Evolutionary conservation across 2,797 vertebrate genomes (phyloP).

Genomic region (Tenualosa thibaudeaui): DNA sequence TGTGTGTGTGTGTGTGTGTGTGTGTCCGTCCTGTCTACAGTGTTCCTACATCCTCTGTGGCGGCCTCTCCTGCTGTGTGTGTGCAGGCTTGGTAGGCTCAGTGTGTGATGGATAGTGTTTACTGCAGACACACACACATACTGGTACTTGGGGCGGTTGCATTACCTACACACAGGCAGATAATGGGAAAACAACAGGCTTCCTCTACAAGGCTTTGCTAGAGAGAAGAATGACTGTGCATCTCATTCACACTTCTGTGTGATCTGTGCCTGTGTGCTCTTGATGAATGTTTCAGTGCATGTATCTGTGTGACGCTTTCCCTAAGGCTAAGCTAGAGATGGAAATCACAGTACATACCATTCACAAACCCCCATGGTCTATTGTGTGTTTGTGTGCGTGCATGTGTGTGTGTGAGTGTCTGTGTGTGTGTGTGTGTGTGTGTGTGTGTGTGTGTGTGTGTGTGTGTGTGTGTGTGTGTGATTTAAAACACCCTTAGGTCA

Average conservation of each 20-base stretch:
- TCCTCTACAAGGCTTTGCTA: neutral
- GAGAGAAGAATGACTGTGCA: conserved; percentile 1
- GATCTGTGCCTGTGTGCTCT: neutral
- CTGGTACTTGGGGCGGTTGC: neutral
- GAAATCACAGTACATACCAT: no score
- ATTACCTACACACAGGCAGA: neutral
- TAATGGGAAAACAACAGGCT: conserved; percentile 21
- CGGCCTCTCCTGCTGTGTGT: conserved; percentile 9
- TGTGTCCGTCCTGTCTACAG: neutral
- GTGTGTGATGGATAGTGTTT: conserved; percentile 3
- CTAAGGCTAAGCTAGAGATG: no score
- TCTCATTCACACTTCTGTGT: conserved; percentile 8
- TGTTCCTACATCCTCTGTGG: neutral
- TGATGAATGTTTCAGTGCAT: neutral
- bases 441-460: neutral
- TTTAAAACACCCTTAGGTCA: no score
- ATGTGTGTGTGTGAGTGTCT: neutral
- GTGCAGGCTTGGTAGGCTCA: neutral
- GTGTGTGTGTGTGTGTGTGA: neutral
- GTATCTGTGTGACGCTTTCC: no score
- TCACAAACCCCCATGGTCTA: no score
- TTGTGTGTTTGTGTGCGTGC: neutral
- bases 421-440: neutral
- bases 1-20: conserved; percentile 22
- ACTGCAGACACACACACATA: neutral